Percentiles rank a stretch among this genome's conserved stretches.
phyloP scores from a whole-genome alignment of 2,888 invertebrate species.

The Macrophya annulata region DNA sequence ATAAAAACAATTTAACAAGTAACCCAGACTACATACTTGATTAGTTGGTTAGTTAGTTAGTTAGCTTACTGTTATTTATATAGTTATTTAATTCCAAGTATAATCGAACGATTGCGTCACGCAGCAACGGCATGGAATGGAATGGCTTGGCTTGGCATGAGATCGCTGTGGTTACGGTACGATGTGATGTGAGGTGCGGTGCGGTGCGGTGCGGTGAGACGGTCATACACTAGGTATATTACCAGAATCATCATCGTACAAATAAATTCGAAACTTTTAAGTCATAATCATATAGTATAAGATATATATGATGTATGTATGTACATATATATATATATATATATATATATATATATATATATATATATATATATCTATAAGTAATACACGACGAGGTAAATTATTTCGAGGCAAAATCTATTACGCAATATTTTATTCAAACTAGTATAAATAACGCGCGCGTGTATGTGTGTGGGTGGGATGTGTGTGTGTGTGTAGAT shows the following conservation, averaged over 20 bases:
- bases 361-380: too few relatives aligned
- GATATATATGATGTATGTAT: too few relatives aligned
- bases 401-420: neutral
- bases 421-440: conserved; percentile 6
- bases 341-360: too few relatives aligned
- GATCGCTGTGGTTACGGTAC: too few relatives aligned
- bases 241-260: neutral
- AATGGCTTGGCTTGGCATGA: too few relatives aligned
- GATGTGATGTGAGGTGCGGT: too few relatives aligned
- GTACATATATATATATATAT: too few relatives aligned
- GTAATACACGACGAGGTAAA: neutral
- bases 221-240: too few relatives aligned
- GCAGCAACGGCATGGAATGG: neutral
- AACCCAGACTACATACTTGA: neutral
- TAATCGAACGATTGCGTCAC: neutral
- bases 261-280: neutral
- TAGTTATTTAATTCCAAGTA: conserved; percentile 6
- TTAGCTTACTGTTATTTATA: neutral
- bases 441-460: neutral
- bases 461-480: neutral
- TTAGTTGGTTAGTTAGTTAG: neutral
- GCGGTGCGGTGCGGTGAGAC: too few relatives aligned
- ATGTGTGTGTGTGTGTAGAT: neutral
- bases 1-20: neutral
- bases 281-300: too few relatives aligned